Evolutionary conservation across 2,797 vertebrate genomes (phyloP), one percentile per base, ranked within the genome.

Genomic region (Sebastes hubbsi): DNA sequence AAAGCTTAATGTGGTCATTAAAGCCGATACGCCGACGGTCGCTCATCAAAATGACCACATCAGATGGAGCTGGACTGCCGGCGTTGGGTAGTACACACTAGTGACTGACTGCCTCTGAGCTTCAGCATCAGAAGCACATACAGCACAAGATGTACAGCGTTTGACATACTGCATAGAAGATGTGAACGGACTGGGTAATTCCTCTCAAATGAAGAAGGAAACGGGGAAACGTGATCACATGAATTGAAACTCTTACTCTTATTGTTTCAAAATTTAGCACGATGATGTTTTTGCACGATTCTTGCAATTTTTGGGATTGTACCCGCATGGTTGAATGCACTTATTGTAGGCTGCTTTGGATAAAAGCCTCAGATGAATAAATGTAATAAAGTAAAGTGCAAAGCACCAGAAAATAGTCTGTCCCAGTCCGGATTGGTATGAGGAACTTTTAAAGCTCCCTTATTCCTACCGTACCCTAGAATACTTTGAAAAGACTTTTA

Each of bases 1-100:
- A 90, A 92, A 94, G 85, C 82, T 91, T 92, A 93, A 93, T 90
- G 84, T 84, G 83, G 6, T 84, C 85, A 85, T 95, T 93, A 92
- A 90, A 86, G 78, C 29, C 38, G 32, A 72, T 13, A 56, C 34
- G 68, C 52, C 54, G 55, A 67, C 76, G 54, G 79, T 75, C 32
- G 52, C 82, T 88, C 85, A 83, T 89, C 78, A 82, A 8, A 88
- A 87, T 63, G 71, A 83, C 68, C 79, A 81, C 73, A 82, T 81
- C 75, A 70, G 46, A 42, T 52, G 32, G 78, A 60, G 71, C 68
- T 62, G 36, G 56, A 65, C 65, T 65, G 74, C 30, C 38, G 20
- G 64, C 3, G 73, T 62, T 6, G 71, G 72, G 27, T 18, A 11
- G 52, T 11, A 27, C 25, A 75, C 75, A 10, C 34, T 1, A 4